phyloP scores from a whole-genome alignment of 2,888 invertebrate species.

The Rhaphigaster nebulosa region DNA sequence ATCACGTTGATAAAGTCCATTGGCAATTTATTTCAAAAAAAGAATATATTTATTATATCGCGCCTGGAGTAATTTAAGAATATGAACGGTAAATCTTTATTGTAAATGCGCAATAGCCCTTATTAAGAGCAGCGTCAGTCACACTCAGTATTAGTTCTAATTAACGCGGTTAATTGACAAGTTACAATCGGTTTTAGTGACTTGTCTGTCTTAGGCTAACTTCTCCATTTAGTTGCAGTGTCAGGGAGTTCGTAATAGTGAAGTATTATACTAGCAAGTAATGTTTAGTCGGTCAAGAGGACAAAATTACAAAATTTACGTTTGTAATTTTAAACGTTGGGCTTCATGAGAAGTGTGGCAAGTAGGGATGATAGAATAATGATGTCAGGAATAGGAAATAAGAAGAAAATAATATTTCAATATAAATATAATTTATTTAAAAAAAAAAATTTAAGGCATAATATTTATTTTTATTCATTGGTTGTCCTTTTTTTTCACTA shows the following conservation, averaged over 20 bases:
- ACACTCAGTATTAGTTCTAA: neutral
- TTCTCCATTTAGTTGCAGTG: neutral
- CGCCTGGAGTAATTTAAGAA: neutral
- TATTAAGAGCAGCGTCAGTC: neutral
- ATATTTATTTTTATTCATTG: too few relatives aligned
- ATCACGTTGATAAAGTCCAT: too few relatives aligned
- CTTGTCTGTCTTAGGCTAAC: neutral
- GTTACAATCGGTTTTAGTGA: neutral
- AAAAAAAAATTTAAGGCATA: too few relatives aligned
- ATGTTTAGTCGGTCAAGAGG: neutral
- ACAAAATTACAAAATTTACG: too few relatives aligned
- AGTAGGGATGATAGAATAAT: too few relatives aligned
- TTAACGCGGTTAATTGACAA: conserved; percentile 4
- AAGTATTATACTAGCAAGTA: neutral
- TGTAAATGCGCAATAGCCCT: neutral
- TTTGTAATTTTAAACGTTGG: neutral
- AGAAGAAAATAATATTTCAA: too few relatives aligned
- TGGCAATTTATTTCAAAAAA: too few relatives aligned
- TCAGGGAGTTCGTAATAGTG: neutral
- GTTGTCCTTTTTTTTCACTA: too few relatives aligned
- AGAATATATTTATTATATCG: too few relatives aligned
- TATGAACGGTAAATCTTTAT: neutral
- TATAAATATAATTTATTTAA: too few relatives aligned
- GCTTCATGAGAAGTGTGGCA: neutral
- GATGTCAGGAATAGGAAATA: too few relatives aligned